These are phyloP conservation scores for Rhinoderma darwinii DNA, from an alignment of 2,113 vertebrate genomes.

Conservation along the genomic window DNA sequence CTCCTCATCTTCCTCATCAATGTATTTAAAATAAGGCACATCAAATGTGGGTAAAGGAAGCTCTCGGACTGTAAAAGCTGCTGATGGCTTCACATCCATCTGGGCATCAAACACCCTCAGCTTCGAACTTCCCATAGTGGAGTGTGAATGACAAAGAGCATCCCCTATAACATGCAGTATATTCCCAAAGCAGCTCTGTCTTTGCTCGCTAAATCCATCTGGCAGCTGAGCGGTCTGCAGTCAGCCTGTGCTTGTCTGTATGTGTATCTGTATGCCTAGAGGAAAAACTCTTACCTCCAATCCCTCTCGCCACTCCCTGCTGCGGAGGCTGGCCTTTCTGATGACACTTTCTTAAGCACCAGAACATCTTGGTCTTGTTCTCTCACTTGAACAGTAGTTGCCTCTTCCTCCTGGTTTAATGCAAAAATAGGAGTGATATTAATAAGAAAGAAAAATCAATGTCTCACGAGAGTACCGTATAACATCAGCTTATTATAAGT, in stretches of 20 bases:
- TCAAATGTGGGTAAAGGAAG: conserved; percentile 90
- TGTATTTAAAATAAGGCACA: conserved; percentile 98
- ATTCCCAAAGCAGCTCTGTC: conserved; percentile 66
- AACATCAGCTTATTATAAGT: conserved; percentile 60
- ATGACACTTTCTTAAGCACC: conserved; percentile 84
- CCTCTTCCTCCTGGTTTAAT: conserved; percentile 82
- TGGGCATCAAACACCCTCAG: conserved; percentile 75
- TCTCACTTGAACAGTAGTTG: conserved; percentile 77
- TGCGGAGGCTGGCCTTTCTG: conserved; percentile 81
- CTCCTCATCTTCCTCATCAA: conserved; percentile 89
- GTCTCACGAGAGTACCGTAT: conserved; percentile 39
- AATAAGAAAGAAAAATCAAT: conserved; percentile 43
- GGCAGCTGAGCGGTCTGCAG: conserved; percentile 75
- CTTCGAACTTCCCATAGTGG: conserved; percentile 83
- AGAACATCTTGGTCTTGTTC: conserved; percentile 84
- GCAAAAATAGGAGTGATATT: conserved; percentile 54
- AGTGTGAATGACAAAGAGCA: conserved; percentile 70
- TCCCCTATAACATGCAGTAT: conserved; percentile 68
- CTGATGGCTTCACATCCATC: conserved; percentile 75
- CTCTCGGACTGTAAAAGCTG: conserved; percentile 75
- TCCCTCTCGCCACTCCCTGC: conserved; percentile 70
- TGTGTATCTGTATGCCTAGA: conserved; percentile 66
- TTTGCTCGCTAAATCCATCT: conserved; percentile 72
- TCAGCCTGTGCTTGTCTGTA: conserved; percentile 69
- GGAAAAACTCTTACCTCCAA: conserved; percentile 75